Conservation (phyloP, 2,113 vertebrate species). For the Scalopus aquaticus region DNA sequence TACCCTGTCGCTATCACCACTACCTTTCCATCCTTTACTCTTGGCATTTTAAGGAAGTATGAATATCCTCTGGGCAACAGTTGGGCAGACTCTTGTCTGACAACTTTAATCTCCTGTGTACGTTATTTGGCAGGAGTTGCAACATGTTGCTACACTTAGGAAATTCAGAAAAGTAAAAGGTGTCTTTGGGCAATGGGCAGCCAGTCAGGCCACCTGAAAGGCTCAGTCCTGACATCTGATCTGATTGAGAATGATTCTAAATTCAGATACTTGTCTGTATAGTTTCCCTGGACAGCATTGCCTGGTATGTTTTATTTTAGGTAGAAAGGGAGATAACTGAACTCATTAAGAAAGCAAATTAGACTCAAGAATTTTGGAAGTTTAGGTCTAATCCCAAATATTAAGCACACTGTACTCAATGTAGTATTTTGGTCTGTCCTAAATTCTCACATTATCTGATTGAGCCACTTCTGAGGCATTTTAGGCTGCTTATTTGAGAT, state of each 20-base stretch:
- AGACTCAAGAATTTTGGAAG: conserved; percentile 18
- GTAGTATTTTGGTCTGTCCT: not conserved
- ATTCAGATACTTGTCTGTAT: conserved; percentile 8
- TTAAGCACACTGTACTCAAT: conserved; percentile 2
- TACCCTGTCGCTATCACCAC: not conserved
- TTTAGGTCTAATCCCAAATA: not conserved
- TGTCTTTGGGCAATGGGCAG: conserved; percentile 26
- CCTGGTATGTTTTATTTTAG: conserved; percentile 34
- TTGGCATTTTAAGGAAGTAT: conserved; percentile 5
- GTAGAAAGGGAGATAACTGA: conserved; percentile 26
- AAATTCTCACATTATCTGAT: not conserved
- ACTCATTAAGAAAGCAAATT: conserved; percentile 24
- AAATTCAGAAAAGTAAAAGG: conserved; percentile 52
- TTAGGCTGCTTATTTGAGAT: conserved; percentile 11
- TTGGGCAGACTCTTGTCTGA: conserved; percentile 47
- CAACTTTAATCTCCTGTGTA: conserved; percentile 22
- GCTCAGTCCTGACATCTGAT: conserved; percentile 21
- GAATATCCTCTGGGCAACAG: not conserved
- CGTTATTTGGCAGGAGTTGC: conserved; percentile 35
- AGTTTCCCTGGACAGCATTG: conserved; percentile 29
- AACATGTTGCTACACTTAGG: conserved; percentile 6
- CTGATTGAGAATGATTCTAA: conserved; percentile 45
- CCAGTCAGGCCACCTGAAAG: conserved; percentile 12
- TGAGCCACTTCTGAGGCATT: conserved; percentile 13
- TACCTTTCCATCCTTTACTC: not conserved